Evolutionary conservation across 1,140 invertebrate species (phyloP).

Genomic region (Eumaeus atala): DNA sequence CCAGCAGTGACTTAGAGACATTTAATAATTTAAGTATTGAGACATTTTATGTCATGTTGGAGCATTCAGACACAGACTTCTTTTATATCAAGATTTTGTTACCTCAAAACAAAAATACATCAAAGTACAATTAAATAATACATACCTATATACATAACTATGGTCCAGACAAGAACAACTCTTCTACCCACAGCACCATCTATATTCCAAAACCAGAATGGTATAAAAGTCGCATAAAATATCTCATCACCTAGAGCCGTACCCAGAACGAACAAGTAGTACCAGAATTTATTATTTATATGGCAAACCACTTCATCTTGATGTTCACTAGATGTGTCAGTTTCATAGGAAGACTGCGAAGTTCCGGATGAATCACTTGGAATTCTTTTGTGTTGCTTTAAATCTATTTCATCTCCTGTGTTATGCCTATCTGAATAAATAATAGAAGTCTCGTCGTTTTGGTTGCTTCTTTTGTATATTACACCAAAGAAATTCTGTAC

Average conservation of each 20-base stretch:
- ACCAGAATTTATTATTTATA: conserved; percentile 88
- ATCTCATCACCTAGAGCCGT: conserved; percentile 91
- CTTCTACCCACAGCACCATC: conserved; percentile 87
- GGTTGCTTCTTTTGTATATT: conserved; percentile 58
- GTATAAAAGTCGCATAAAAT: conserved; percentile 91
- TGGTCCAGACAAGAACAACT: conserved; percentile 88
- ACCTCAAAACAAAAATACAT: too few species aligned
- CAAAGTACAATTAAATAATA: conserved; percentile 12
- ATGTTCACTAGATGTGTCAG: conserved; percentile 48
- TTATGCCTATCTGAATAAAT: conserved; percentile 43
- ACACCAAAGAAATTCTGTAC: conserved; percentile 85
- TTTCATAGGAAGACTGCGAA: conserved; percentile 51
- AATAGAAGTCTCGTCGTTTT: conserved; percentile 36
- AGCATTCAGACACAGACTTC: too few species aligned
- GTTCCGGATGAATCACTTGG: conserved; percentile 53
- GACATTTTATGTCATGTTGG: too few species aligned
- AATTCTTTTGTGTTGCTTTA: conserved; percentile 47
- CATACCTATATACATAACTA: conserved; percentile 89
- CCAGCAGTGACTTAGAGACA: too few species aligned
- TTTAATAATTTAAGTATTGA: too few species aligned
- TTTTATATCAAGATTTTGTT: too few species aligned
- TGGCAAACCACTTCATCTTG: conserved; percentile 47
- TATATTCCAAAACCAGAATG: conserved; percentile 94
- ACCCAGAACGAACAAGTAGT: conserved; percentile 88
- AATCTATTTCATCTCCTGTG: conserved; percentile 33